Evolutionary conservation across 2,888 invertebrate species (phyloP), one percentile per base, ranked within the genome.

Genomic region (Melolontha melolontha): DNA sequence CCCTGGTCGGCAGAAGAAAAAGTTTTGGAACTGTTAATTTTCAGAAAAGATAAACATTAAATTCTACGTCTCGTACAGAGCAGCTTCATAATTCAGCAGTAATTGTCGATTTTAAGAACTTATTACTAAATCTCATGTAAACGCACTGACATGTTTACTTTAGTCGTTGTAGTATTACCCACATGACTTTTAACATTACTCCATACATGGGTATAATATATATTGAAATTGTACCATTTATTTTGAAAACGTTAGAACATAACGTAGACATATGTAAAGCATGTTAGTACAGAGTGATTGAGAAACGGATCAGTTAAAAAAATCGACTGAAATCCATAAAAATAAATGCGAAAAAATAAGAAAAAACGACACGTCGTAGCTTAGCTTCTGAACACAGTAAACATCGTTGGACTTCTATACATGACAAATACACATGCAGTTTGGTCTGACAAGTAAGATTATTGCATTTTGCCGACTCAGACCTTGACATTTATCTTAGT

Each of bases 401-500:
- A 63, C 50, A 64, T 51, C 52, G 65, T 22, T 17, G 17, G 59
- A 39, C 41, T 64, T 55, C 66, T 41, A 22, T 42, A 68, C 69
- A 69, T 69, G 69, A 69, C 66, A 69, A 69, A 69, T 69, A 69
- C 69, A 69, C 54, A 66, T 69, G 69, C 69, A 66, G 59, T 44
- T 34, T 40, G 27, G 42, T 62, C 66, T 57, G 66, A 66, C 66
- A 66, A 49, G 66, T 51, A 49, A 75, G 76, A 78, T 77, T 76
- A 77, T 76, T 76, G 75, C 76, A 76, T 76, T 34, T 76, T 75
- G 76, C 75, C 34, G 73, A 73, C 71, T 66, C 74, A 74, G 74
- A 59, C 76, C 76, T 76, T 75, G 78, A 76, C 78, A 76, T 78
- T 77, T 78, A 78, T 76, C 77, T 77, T 74, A 69, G 74, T 65